phyloP scores from a whole-genome alignment of 2,888 invertebrate genomes.

The Luffia ferchaultella region DNA sequence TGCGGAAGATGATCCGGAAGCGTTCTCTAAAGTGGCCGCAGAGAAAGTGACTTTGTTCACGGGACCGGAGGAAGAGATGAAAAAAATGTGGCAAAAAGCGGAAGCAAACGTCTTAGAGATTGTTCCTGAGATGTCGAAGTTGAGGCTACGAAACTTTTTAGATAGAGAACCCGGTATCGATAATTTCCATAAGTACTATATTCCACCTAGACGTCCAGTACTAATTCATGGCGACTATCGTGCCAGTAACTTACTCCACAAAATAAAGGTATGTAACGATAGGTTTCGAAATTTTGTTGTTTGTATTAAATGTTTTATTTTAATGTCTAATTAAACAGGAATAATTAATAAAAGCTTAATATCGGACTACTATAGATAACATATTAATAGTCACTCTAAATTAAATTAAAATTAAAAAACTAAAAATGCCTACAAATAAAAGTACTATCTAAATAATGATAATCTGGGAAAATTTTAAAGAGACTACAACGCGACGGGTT shows the following conservation, averaged over 20 bases:
- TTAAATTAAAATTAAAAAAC: too few relatives aligned
- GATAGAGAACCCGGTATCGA: constrained; percentile 4
- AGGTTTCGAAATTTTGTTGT: too few relatives aligned
- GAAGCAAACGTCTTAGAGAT: constrained; percentile 14
- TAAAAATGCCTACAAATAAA: too few relatives aligned
- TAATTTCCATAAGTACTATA: constrained; percentile 15
- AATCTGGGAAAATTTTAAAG: too few relatives aligned
- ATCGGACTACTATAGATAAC: too few relatives aligned
- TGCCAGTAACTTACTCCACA: constrained; percentile 26
- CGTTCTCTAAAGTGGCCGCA: constrained; percentile 11
- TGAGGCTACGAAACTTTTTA: constrained; percentile 20
- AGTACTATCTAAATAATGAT: too few relatives aligned
- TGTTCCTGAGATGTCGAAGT: constrained; percentile 22
- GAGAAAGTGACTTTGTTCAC: constrained; percentile 7
- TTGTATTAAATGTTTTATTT: too few relatives aligned
- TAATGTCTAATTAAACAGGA: too few relatives aligned
- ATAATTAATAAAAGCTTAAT: too few relatives aligned
- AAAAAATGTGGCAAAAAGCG: constrained; percentile 12
- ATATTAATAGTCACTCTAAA: too few relatives aligned
- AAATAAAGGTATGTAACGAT: constrained; percentile 1
- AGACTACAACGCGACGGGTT: too few relatives aligned
- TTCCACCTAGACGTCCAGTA: constrained; percentile 13
- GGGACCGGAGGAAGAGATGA: constrained; percentile 8
- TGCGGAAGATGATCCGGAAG: constrained; percentile 22
- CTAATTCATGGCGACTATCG: constrained; percentile 23